phyloP scores from a whole-genome alignment of 2,888 invertebrate species.

The Phoronis australis region DNA sequence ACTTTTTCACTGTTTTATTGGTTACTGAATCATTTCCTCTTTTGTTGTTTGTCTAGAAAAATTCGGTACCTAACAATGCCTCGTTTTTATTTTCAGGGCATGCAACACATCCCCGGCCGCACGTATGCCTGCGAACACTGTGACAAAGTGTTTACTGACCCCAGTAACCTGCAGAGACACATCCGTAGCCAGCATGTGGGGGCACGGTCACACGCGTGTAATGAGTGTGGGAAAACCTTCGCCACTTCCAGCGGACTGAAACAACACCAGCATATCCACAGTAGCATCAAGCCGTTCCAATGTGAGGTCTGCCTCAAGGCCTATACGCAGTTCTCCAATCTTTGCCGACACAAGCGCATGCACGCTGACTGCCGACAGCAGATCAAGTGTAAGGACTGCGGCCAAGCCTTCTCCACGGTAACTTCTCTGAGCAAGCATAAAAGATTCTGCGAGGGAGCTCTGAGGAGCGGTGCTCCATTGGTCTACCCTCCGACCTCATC shows the following conservation, averaged over 20 bases:
- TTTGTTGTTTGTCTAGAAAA: no score
- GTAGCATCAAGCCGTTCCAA: slow-evolving; percentile 94
- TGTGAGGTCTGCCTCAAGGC: slow-evolving; percentile 84
- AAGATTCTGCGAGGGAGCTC: slow-evolving; percentile 81
- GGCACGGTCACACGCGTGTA: slow-evolving; percentile 90
- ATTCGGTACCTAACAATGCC: no score
- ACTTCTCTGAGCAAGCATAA: slow-evolving; percentile 93
- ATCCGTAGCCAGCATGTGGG: slow-evolving; percentile 93
- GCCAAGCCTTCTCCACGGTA: slow-evolving; percentile 84
- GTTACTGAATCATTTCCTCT: no score
- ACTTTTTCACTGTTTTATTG: no score
- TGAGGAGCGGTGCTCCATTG: slow-evolving; percentile 35
- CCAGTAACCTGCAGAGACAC: slow-evolving; percentile 93
- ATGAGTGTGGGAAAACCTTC: slow-evolving; percentile 98
- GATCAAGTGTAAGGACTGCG: slow-evolving; percentile 90
- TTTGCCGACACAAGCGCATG: slow-evolving; percentile 99
- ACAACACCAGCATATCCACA: slow-evolving; percentile 98
- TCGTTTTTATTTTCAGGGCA: no score
- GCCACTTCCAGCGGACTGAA: slow-evolving; percentile 95
- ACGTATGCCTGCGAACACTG: slow-evolving; percentile 87
- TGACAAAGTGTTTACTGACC: slow-evolving; percentile 73
- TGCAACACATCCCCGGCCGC: slow-evolving; percentile 53
- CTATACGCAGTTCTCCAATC: slow-evolving; percentile 98
- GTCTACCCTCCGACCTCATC: slow-evolving; percentile 17
- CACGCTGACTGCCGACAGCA: slow-evolving; percentile 89